phyloP scores from a whole-genome alignment of 2,888 invertebrate species.

The Diploptera punctata region DNA sequence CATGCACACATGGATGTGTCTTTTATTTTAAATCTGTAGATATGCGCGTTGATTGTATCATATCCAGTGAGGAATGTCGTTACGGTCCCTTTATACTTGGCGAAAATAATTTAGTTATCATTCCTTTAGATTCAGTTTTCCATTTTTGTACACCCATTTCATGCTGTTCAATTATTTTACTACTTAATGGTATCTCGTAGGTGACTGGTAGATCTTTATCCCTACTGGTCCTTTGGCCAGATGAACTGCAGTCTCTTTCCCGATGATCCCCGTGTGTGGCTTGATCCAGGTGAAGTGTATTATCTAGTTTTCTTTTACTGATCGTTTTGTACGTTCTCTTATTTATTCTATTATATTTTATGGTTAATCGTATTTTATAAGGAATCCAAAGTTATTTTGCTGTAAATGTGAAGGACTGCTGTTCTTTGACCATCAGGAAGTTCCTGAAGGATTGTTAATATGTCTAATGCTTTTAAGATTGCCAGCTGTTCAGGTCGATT shows the following conservation, averaged over 20 bases:
- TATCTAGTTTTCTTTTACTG: neutral
- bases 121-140: neutral
- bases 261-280: neutral
- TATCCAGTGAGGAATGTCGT: too few species aligned
- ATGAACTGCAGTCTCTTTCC: neutral
- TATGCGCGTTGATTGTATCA: too few species aligned
- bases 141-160: neutral
- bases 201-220: neutral
- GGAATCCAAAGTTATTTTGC: neutral
- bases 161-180: neutral
- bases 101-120: neutral
- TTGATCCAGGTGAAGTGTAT: neutral
- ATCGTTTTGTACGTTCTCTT: neutral
- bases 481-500: neutral
- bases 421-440: neutral
- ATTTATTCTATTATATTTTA: neutral
- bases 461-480: neutral
- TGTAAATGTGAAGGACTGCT: neutral
- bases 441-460: neutral
- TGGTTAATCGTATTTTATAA: neutral
- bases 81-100: neutral
- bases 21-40: too few species aligned
- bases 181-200: conserved; percentile 13
- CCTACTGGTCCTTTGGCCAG: conserved; percentile 1
- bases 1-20: too few species aligned